Conservation (phyloP, 37 sponge, comb jelly and placozoan genomes). For the Cladorhizidae sp. region DNA sequence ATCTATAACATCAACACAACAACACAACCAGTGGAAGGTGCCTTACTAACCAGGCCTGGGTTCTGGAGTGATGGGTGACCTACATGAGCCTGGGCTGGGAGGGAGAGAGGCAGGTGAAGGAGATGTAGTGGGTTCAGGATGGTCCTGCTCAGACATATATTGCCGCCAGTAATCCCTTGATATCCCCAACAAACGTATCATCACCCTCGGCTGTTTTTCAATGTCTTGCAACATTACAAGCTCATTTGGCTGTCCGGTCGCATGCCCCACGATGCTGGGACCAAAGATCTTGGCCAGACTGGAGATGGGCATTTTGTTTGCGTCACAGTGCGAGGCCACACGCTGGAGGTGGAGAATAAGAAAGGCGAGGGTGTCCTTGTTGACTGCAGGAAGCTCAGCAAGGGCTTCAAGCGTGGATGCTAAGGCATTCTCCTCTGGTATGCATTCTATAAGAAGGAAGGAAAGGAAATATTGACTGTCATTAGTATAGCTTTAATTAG, state of each 20-base stretch:
- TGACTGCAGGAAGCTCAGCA: slow-evolving; percentile 82
- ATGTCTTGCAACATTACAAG: slow-evolving; percentile 71
- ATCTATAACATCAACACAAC: too few species aligned
- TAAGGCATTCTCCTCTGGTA: slow-evolving; percentile 63
- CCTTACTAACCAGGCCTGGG: slow-evolving; percentile 49
- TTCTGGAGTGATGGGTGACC: slow-evolving; percentile 77
- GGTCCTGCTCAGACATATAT: slow-evolving; percentile 58
- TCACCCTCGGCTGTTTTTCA: slow-evolving; percentile 77
- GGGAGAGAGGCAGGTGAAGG: slow-evolving; percentile 35
- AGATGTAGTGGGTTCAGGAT: slow-evolving; percentile 48
- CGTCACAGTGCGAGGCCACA: slow-evolving; percentile 64
- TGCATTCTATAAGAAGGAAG: slow-evolving; percentile 54
- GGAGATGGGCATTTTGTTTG: slow-evolving; percentile 86
- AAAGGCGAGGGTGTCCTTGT: slow-evolving; percentile 95
- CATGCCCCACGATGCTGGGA: slow-evolving; percentile 86
- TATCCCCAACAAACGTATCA: slow-evolving; percentile 65
- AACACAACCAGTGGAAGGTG: not conserved
- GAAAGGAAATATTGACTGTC: too few species aligned
- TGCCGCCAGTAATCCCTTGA: slow-evolving; percentile 80
- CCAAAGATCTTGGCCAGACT: slow-evolving; percentile 90
- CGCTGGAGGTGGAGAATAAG: slow-evolving; percentile 90
- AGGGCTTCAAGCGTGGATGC: slow-evolving; percentile 71
- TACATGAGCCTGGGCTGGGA: slow-evolving; percentile 1
- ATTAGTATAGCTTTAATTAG: too few species aligned
- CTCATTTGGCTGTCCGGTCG: slow-evolving; percentile 63